A percentile compares a stretch with the other conserved stretches of the same genome.
phyloP scores from a whole-genome alignment of 2,888 invertebrate species.

The Drosophila lutescens region DNA sequence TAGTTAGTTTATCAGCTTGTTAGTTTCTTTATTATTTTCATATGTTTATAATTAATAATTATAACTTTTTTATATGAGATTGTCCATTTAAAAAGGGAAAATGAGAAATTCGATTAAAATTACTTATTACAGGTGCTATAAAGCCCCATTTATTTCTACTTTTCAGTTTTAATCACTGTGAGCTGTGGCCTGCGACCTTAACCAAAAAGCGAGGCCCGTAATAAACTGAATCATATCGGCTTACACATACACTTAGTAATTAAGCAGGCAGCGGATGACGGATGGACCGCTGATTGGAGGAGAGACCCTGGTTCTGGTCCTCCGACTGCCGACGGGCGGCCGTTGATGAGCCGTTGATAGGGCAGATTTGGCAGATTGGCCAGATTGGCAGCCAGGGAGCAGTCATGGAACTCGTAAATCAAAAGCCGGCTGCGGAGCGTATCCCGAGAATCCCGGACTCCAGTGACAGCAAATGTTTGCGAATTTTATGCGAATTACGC shows the following conservation, averaged over 20 bases:
- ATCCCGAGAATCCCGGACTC: slow-evolving; percentile 13
- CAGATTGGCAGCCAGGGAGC: slow-evolving; percentile 3
- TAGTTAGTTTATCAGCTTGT: too few species aligned
- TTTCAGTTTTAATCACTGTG: background rate
- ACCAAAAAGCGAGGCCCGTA: slow-evolving; percentile 45
- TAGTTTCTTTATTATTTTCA: too few species aligned
- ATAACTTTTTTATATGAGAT: too few species aligned
- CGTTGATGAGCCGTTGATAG: slow-evolving; percentile 70
- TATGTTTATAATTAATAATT: too few species aligned
- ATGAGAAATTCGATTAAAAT: too few species aligned
- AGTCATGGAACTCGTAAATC: slow-evolving; percentile 65
- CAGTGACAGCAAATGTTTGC: slow-evolving; percentile 74
- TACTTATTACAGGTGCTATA: background rate
- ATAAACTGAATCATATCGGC: slow-evolving; percentile 66
- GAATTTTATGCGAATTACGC: slow-evolving; percentile 81
- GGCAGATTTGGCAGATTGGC: slow-evolving; percentile 39
- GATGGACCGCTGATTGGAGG: slow-evolving; percentile 69
- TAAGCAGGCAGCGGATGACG: slow-evolving; percentile 64
- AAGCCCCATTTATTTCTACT: background rate
- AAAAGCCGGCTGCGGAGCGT: slow-evolving; percentile 47
- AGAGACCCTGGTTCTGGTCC: background rate
- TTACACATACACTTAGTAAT: slow-evolving; percentile 66
- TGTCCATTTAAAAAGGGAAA: too few species aligned
- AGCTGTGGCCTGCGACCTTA: slow-evolving; percentile 4
- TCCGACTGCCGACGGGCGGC: slow-evolving; percentile 1